A percentile compares a stretch with the other conserved stretches of the same genome.
Conservation (phyloP, 2,888 invertebrate genomes). For the Tachina lurida region DNA sequence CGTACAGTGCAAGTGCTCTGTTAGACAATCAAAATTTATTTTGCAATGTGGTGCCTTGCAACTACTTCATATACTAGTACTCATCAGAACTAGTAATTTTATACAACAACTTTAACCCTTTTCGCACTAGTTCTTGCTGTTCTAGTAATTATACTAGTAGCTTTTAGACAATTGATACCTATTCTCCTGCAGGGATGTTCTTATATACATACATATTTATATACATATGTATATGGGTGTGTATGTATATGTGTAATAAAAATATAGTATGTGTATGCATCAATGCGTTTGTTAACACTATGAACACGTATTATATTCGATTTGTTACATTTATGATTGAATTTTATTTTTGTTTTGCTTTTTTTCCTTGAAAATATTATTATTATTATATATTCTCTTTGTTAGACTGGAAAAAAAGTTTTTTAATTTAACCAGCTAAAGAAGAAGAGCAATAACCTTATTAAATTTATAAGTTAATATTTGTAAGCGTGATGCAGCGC, state of each 20-base stretch:
- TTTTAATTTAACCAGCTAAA: conserved; percentile 62
- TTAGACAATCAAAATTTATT: too few relatives aligned
- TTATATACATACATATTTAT: not conserved
- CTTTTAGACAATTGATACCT: too few relatives aligned
- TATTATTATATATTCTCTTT: conserved; percentile 26
- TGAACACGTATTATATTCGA: conserved; percentile 70
- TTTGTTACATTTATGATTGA: conserved; percentile 65
- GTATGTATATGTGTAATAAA: not conserved
- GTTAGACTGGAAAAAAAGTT: conserved; percentile 55
- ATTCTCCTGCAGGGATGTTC: too few relatives aligned
- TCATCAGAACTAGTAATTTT: too few relatives aligned
- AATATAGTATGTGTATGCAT: too few relatives aligned
- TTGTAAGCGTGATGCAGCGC: conserved; percentile 6
- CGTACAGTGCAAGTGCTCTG: too few relatives aligned
- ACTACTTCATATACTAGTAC: too few relatives aligned
- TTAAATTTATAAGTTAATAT: conserved; percentile 39
- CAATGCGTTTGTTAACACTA: not conserved
- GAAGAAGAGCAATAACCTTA: conserved; percentile 4
- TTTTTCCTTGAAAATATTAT: conserved; percentile 26
- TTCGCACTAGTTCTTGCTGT: too few relatives aligned
- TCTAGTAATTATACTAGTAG: too few relatives aligned
- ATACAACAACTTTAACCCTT: too few relatives aligned
- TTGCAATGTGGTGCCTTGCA: too few relatives aligned
- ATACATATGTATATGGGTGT: not conserved
- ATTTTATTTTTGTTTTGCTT: conserved; percentile 62